Base-by-base conservation (phyloP, 2,113 vertebrate genomes). In the Sceloporus undulatus region DNA sequence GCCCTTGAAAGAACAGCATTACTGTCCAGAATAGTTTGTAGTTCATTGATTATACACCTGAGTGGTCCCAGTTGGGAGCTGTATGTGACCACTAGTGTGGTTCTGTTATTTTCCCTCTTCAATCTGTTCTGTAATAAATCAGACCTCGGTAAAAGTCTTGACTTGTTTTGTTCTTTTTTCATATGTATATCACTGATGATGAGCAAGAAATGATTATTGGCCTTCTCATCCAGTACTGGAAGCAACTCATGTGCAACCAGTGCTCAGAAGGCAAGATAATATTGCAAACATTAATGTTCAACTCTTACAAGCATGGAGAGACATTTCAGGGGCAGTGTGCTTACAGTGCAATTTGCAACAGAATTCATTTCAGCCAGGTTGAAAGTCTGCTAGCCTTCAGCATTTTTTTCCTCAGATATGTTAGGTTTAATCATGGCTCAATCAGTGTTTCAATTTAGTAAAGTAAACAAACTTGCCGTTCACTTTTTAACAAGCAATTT, bases 401-500 rank as follows among this genome's bases (percentile, higher is more conserved):
- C 70, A 54, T 21, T 66, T 5, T 34, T 76, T 89, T 89, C 71
- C 71, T 82, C 42, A 38, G 70, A 23, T 11, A 56, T 52, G 38
- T 40, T 81, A 56, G 9, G 42, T 27, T 85, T 76, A 75, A 75
- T 68, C 88, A 59, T 68, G 88, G 85, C 56, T 75, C 79, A 68
- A 65, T 89, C 71, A 85, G 7, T 75, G 78, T 79, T 80, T n/a
- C 84, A 76, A 85, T 82, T 85, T 75, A 85, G 10, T 82, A 40
- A 66, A 16, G 78, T 82, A 81, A 89, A 85, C 78, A 89, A 82
- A 85, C 68, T 75, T 42, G 40, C 84, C 78, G 54, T 89, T 89
- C 84, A 82, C 88, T 42, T 89, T 78, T 81, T 85, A 81, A 82
- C 78, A 82, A 81, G 70, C 84, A 89, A 85, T 89, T 89, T 81